Conservation (phyloP, 1,140 invertebrate species). For the Drosophila cardini region DNA sequence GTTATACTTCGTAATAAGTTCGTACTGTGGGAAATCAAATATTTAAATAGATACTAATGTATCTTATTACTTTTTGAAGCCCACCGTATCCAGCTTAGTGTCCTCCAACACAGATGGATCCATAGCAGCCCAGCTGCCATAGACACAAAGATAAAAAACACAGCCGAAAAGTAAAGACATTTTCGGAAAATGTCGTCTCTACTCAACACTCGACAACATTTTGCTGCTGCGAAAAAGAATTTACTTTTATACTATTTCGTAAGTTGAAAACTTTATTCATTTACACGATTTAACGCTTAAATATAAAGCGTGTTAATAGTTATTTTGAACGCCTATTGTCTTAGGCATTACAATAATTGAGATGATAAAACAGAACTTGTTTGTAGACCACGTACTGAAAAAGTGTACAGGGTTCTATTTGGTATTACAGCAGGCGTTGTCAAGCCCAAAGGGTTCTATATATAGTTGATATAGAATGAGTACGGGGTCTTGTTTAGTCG, state of each 20-base stretch:
- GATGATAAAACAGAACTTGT: background rate
- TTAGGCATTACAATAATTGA: background rate
- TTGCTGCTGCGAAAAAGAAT: background rate
- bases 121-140: background rate
- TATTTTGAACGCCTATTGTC: background rate
- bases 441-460: too few species aligned
- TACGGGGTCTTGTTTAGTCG: too few species aligned
- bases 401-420: too few species aligned
- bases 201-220: background rate
- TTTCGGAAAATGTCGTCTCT: background rate
- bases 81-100: constrained; percentile 29
- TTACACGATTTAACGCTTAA: constrained; percentile 3
- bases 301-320: background rate
- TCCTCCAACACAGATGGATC: constrained; percentile 37
- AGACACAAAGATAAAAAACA: constrained; percentile 18
- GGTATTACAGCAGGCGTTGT: too few species aligned
- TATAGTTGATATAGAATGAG: too few species aligned
- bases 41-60: background rate
- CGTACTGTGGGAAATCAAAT: background rate
- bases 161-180: background rate
- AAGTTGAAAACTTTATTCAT: background rate
- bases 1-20: background rate
- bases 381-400: too few species aligned
- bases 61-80: background rate
- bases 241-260: background rate